Evolutionary conservation across 2,797 vertebrate genomes (phyloP).

Genomic region (Lepus oiostolus): DNA sequence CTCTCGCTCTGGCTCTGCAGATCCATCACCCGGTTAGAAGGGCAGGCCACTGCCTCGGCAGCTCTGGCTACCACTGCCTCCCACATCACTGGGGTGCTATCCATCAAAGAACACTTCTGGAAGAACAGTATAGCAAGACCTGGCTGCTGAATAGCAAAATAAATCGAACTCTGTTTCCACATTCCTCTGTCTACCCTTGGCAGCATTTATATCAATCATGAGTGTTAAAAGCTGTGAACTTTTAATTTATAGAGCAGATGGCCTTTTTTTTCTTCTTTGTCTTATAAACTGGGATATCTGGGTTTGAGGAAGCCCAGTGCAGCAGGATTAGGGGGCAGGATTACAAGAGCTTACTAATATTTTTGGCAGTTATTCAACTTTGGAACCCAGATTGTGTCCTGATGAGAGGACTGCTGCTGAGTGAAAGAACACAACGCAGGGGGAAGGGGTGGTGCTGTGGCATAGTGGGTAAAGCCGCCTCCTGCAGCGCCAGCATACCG

Average conservation of each 20-base stretch:
- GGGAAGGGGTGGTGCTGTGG: too few relatives aligned
- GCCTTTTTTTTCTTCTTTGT: neutral
- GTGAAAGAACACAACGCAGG: neutral
- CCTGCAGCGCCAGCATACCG: too few relatives aligned
- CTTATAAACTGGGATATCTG: neutral
- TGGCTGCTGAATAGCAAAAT: constrained; percentile 81
- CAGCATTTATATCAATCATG: neutral
- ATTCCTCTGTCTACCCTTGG: neutral
- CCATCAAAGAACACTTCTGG: constrained; percentile 81
- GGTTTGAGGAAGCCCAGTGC: neutral
- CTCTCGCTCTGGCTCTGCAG: constrained; percentile 51
- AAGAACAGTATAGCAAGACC: constrained; percentile 74
- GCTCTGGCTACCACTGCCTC: constrained; percentile 70
- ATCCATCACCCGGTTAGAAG: constrained; percentile 85
- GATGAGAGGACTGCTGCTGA: neutral
- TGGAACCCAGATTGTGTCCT: neutral
- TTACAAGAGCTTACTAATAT: neutral
- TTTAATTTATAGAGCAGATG: constrained; percentile 20
- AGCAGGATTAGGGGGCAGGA: neutral
- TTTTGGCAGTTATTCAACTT: neutral
- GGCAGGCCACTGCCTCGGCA: constrained; percentile 65
- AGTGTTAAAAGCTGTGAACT: constrained; percentile 35
- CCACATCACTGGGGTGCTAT: constrained; percentile 81
- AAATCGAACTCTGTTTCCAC: constrained; percentile 66
- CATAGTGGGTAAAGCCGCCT: too few relatives aligned